phyloP scores from a whole-genome alignment of 2,113 vertebrate species.

The Ameiurus melas region DNA sequence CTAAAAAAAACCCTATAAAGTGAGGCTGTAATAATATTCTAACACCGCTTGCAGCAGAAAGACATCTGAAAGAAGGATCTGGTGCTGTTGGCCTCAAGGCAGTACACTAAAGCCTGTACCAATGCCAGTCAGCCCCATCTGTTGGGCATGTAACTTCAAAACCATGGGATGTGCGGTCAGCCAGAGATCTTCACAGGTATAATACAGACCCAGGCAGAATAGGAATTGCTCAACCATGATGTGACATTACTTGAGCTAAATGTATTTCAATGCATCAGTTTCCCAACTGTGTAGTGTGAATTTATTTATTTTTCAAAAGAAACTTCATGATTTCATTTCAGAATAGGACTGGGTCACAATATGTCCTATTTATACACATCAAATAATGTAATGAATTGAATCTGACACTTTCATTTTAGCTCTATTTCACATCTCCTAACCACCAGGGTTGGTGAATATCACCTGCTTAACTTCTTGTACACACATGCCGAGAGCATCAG shows the following conservation, averaged over 20 bases:
- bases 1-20: background rate
- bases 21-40: background rate
- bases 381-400: background rate
- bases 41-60: background rate
- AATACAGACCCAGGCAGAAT: background rate
- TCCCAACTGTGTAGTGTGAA: background rate
- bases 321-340: background rate
- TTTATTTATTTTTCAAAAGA: background rate
- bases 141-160: background rate
- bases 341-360: background rate
- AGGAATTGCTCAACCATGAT: background rate
- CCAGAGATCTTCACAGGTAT: slow-evolving; percentile 27
- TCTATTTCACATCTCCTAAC: background rate
- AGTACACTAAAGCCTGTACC: background rate
- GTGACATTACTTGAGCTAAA: background rate
- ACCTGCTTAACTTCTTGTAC: background rate
- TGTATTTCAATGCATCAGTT: background rate
- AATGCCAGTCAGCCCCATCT: background rate
- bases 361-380: background rate
- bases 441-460: background rate
- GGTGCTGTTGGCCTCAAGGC: background rate
- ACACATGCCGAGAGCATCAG: background rate
- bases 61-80: slow-evolving; percentile 25
- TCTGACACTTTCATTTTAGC: background rate
- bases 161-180: background rate